phyloP scores from a whole-genome alignment of 2,888 invertebrate genomes.

The Chrysomela aeneicollis region DNA sequence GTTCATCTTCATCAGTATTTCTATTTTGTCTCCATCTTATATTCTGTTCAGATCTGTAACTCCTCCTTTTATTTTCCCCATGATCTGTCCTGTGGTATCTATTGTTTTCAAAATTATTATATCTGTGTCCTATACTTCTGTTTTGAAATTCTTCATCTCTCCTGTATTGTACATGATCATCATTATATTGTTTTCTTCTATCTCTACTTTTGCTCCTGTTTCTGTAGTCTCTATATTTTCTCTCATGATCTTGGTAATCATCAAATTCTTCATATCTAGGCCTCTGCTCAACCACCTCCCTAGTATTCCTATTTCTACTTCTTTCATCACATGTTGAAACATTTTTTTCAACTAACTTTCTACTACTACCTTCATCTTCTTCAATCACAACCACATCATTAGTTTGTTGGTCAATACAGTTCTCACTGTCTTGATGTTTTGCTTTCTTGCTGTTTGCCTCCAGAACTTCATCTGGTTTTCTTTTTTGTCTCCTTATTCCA shows the following conservation, averaged over 20 bases:
- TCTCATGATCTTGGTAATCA: neutral
- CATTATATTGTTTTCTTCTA: neutral
- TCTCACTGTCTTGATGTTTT: neutral
- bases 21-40: neutral
- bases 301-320: neutral
- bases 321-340: neutral
- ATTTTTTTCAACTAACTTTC: neutral
- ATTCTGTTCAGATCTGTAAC: neutral
- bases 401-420: neutral
- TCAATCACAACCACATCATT: neutral
- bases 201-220: slow-evolving; percentile 4
- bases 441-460: slow-evolving; percentile 1
- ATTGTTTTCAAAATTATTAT: neutral
- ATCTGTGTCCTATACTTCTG: neutral
- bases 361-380: neutral
- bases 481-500: neutral
- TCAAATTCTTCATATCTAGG: neutral
- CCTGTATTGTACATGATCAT: too few species aligned
- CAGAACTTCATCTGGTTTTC: slow-evolving; percentile 1
- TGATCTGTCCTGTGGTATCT: slow-evolving; percentile 3
- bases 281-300: neutral
- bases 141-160: neutral
- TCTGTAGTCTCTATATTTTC: neutral
- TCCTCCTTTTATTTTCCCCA: neutral
- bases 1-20: neutral